Conservation (phyloP, 2,113 vertebrate genomes). For the Cyprinodon variegatus region DNA sequence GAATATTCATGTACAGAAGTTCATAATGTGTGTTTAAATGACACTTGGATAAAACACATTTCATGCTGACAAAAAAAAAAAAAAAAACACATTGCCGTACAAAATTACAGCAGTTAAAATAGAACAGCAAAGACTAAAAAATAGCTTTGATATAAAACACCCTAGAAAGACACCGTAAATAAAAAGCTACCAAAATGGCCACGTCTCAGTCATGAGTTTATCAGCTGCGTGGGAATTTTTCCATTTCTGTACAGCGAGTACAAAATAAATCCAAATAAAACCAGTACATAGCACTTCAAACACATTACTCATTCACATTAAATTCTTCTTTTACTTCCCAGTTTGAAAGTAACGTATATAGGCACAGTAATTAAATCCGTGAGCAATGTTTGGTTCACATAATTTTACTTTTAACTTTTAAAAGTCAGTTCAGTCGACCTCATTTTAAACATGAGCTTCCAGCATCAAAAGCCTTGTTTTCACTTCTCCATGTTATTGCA, state of each 20-base stretch:
- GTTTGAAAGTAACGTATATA: slow-evolving; percentile 72
- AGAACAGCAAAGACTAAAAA: slow-evolving; percentile 81
- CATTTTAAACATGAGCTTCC: not conserved
- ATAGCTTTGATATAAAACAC: slow-evolving; percentile 82
- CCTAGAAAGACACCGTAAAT: slow-evolving; percentile 78
- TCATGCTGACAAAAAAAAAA: slow-evolving; percentile 79
- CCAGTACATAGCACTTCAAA: slow-evolving; percentile 84
- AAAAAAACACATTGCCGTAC: slow-evolving; percentile 66
- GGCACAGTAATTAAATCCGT: slow-evolving; percentile 76
- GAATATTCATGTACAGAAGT: slow-evolving; percentile 74
- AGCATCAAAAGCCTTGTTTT: not conserved
- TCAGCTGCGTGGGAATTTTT: slow-evolving; percentile 50
- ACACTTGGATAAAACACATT: slow-evolving; percentile 72
- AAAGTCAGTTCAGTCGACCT: not conserved
- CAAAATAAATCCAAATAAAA: slow-evolving; percentile 74
- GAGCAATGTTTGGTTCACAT: slow-evolving; percentile 45
- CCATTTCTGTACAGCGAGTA: slow-evolving; percentile 74
- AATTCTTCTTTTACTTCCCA: slow-evolving; percentile 69
- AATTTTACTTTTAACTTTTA: slow-evolving; percentile 16
- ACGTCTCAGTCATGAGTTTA: slow-evolving; percentile 69
- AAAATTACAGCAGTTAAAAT: slow-evolving; percentile 76
- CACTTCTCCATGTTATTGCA: not conserved
- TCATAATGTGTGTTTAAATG: slow-evolving; percentile 75
- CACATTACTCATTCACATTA: slow-evolving; percentile 76
- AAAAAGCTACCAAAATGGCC: slow-evolving; percentile 78